These are phyloP conservation scores for Apis cerana DNA, from an alignment of 1,140 invertebrate species.

Conservation along the genomic window DNA sequence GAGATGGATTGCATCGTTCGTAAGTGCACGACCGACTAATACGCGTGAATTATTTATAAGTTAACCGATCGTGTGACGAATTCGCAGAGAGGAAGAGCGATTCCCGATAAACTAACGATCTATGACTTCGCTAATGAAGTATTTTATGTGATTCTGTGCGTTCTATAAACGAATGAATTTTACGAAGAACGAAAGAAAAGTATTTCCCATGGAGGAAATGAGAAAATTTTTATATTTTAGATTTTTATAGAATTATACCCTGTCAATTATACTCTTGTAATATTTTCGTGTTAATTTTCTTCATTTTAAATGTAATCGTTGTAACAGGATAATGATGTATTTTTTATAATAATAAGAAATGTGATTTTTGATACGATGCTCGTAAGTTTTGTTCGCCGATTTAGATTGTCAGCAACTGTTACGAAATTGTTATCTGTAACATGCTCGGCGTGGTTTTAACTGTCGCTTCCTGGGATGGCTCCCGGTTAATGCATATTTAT, in stretches of 20 bases:
- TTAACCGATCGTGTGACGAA: background rate
- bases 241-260: too few relatives aligned
- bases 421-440: conserved; percentile 27
- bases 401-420: background rate
- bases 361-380: background rate
- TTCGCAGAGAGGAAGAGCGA: background rate
- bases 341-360: background rate
- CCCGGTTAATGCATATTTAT: conserved; percentile 45
- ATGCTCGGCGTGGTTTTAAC: conserved; percentile 21
- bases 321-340: too few relatives aligned
- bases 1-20: conserved; percentile 49
- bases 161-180: background rate
- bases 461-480: conserved; percentile 5
- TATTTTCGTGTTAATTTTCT: too few relatives aligned
- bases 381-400: background rate
- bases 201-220: too few relatives aligned
- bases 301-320: too few relatives aligned
- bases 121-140: background rate
- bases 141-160: background rate
- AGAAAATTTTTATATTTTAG: too few relatives aligned
- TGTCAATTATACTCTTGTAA: too few relatives aligned
- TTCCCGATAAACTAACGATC: background rate
- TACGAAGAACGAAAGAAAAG: background rate
- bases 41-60: conserved; percentile 35
- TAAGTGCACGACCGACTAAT: conserved; percentile 23